Conservation (phyloP, 2,113 vertebrate genomes). For the Cyprinodon tularosa region DNA sequence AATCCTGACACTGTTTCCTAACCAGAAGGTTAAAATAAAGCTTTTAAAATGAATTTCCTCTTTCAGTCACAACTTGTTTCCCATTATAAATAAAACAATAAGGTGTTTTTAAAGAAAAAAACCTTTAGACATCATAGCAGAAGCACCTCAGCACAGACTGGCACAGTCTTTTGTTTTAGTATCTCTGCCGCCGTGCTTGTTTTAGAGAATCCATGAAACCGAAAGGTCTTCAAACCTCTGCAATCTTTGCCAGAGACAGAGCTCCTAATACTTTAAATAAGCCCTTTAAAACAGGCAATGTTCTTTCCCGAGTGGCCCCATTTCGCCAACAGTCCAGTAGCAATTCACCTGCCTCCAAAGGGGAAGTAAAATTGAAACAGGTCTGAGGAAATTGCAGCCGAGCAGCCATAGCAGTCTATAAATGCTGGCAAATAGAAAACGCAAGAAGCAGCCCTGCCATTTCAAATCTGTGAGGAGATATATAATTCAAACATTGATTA, state of each 20-base stretch:
- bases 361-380: slow-evolving; percentile 59
- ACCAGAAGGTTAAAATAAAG: no score
- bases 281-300: slow-evolving; percentile 72
- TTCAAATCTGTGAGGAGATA: slow-evolving; percentile 8
- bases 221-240: slow-evolving; percentile 54
- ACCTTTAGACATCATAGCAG: slow-evolving; percentile 54
- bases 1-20: no score
- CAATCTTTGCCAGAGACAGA: slow-evolving; percentile 60
- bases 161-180: slow-evolving; percentile 46
- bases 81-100: no score
- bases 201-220: slow-evolving; percentile 69
- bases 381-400: slow-evolving; percentile 57
- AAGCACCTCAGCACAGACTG: neutral
- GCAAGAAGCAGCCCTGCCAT: slow-evolving; percentile 7
- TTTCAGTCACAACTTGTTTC: no score
- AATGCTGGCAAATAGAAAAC: slow-evolving; percentile 46
- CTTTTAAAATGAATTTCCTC: no score
- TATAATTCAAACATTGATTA: slow-evolving; percentile 34
- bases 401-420: slow-evolving; percentile 50
- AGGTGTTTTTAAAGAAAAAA: no score
- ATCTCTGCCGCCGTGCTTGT: slow-evolving; percentile 53
- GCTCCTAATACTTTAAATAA: slow-evolving; percentile 71
- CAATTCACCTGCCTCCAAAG: slow-evolving; percentile 56
- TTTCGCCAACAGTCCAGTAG: slow-evolving; percentile 52
- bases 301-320: slow-evolving; percentile 61